These are phyloP conservation scores for Eulacestoma nigropectus DNA, from an alignment of 2,113 vertebrate genomes.

Conservation along the genomic window DNA sequence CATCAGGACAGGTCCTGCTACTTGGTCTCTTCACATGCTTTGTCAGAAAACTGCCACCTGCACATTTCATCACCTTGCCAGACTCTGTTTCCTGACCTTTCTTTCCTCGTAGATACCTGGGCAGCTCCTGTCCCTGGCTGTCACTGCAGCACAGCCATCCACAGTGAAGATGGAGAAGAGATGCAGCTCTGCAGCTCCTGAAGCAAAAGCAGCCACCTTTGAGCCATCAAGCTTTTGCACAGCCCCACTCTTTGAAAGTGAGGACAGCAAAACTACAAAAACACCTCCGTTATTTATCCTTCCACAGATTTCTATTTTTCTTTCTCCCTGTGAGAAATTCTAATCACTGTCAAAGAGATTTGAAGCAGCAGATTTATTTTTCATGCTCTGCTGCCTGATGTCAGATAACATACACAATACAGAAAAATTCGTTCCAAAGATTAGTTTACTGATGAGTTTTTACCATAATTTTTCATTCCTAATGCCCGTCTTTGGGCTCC, in stretches of 20 bases:
- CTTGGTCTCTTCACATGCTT: fast-evolving
- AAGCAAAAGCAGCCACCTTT: not conserved
- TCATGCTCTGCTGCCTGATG: slow-evolving; percentile 10
- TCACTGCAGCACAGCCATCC: not conserved
- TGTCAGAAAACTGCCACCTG: not conserved
- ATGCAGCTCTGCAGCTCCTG: not conserved
- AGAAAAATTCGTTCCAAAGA: slow-evolving; percentile 12
- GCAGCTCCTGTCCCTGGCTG: not conserved
- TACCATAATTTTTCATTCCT: slow-evolving; percentile 4
- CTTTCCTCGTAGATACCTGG: not conserved
- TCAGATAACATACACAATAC: slow-evolving; percentile 16
- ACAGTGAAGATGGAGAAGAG: not conserved
- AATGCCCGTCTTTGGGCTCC: not conserved
- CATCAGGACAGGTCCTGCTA: not conserved
- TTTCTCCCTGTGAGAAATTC: not conserved
- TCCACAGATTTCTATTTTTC: not conserved
- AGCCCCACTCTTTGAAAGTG: not conserved
- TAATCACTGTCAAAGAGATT: slow-evolving; percentile 7
- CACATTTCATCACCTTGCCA: not conserved
- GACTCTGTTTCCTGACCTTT: not conserved
- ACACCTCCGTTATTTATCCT: not conserved
- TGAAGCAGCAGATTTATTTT: slow-evolving; percentile 21
- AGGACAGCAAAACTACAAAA: not conserved
- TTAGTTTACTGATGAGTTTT: slow-evolving; percentile 41
- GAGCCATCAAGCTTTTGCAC: not conserved